A percentile compares a stretch with the other conserved stretches of the same genome.
Evolutionary conservation across 2,888 invertebrate genomes (phyloP).

Genomic region (Acanthosepion lycidas): DNA sequence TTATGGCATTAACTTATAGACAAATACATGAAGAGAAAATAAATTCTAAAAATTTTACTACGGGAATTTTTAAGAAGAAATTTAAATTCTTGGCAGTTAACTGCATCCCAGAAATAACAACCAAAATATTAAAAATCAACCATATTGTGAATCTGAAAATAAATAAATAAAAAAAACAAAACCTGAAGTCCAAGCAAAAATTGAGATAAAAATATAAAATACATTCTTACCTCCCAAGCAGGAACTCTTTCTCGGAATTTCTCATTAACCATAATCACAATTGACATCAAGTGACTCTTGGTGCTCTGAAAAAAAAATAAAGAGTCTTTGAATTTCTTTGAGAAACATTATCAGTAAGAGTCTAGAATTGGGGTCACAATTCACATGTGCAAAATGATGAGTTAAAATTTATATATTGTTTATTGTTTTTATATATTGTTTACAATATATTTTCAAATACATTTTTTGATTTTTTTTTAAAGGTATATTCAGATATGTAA

Average conservation of each 20-base stretch:
- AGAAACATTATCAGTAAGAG: too few relatives aligned
- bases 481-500: too few relatives aligned
- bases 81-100: too few relatives aligned
- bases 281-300: constrained; percentile 93
- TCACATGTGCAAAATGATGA: too few relatives aligned
- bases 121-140: neutral
- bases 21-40: too few relatives aligned
- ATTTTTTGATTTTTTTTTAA: too few relatives aligned
- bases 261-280: constrained; percentile 98
- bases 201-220: neutral
- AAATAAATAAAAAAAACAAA: neutral
- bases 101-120: too few relatives aligned
- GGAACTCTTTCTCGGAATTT: constrained; percentile 97
- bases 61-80: neutral
- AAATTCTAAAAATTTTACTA: neutral
- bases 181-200: neutral
- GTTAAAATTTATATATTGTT: too few relatives aligned
- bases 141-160: neutral
- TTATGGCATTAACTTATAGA: too few relatives aligned
- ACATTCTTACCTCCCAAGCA: constrained; percentile 88
- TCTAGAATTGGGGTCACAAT: too few relatives aligned
- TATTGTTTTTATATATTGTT: too few relatives aligned
- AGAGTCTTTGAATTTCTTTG: neutral
- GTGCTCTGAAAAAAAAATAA: constrained; percentile 77
- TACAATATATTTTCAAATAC: too few relatives aligned